These are phyloP conservation scores for Trichechus manatus DNA, from an alignment of 2,113 vertebrate genomes.

Conservation along the genomic window DNA sequence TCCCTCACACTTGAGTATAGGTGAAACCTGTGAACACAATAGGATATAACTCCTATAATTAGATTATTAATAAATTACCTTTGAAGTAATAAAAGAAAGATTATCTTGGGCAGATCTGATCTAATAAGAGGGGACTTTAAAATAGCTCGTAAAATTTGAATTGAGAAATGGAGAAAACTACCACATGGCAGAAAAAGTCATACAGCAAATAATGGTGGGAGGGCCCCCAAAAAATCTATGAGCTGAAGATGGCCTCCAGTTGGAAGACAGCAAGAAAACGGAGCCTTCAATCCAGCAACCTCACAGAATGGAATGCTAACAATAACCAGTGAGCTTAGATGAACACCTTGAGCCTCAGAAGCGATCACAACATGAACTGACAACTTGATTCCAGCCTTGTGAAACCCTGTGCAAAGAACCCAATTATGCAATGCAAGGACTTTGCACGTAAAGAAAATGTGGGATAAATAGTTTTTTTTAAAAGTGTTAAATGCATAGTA, in stretches of 20 bases:
- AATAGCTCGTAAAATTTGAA: not conserved
- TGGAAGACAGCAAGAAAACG: not conserved
- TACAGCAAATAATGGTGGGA: rapidly evolving
- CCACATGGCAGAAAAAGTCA: not conserved
- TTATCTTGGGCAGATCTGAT: not conserved
- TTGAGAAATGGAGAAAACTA: not conserved
- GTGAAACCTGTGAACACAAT: not conserved
- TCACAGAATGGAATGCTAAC: not conserved
- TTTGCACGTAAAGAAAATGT: not conserved
- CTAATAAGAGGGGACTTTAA: not conserved
- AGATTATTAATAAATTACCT: not conserved
- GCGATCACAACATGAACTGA: not conserved
- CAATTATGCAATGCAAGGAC: not conserved
- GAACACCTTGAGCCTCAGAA: not conserved
- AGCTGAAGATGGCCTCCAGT: not conserved
- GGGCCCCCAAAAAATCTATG: not conserved
- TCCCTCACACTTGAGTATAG: not conserved
- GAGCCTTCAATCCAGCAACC: not conserved
- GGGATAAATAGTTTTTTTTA: not conserved
- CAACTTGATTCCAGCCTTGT: not conserved
- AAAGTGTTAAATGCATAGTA: not conserved
- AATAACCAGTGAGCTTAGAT: not conserved
- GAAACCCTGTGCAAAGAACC: not conserved
- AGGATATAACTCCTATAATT: not conserved
- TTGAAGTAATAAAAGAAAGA: not conserved